Conservation (phyloP, 2,797 vertebrate genomes). For the Epinephelus malabaricus region DNA sequence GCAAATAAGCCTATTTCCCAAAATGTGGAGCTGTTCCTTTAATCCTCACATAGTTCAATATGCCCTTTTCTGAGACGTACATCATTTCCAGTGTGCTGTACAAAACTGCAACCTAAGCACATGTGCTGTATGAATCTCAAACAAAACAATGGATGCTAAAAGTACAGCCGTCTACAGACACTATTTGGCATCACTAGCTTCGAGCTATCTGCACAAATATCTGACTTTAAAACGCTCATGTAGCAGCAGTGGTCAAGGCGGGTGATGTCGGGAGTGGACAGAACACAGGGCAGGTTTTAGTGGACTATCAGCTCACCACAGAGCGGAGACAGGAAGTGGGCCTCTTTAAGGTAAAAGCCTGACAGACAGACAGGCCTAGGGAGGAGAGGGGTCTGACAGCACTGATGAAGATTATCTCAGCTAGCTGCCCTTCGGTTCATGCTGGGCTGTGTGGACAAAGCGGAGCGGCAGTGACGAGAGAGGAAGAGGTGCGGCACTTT, state of each 20-base stretch:
- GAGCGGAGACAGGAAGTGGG: constrained; percentile 18
- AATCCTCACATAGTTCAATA: not conserved
- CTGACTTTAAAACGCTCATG: constrained; percentile 11
- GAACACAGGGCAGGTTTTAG: not conserved
- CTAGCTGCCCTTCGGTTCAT: constrained; percentile 12
- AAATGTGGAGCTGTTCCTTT: not conserved
- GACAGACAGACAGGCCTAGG: not conserved
- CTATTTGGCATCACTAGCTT: not conserved
- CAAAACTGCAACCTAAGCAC: not conserved
- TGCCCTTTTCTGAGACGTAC: not conserved
- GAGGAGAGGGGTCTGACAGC: constrained; percentile 10
- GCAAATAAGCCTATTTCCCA: not conserved
- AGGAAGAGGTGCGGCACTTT: constrained; percentile 35
- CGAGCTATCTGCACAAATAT: constrained; percentile 7
- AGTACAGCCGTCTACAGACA: not conserved
- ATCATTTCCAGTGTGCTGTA: not conserved
- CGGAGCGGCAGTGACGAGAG: constrained; percentile 24
- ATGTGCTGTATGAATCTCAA: not conserved
- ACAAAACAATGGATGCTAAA: not conserved
- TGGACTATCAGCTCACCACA: constrained; percentile 44
- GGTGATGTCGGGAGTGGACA: constrained; percentile 6
- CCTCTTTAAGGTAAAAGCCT: not conserved
- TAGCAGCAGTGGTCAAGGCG: constrained; percentile 4
- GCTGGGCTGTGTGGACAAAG: not conserved
- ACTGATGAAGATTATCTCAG: constrained; percentile 47